A percentile compares a stretch with the other conserved stretches of the same genome.
Evolutionary conservation across 2,797 vertebrate species (phyloP).

Genomic region (Astyanax mexicanus): DNA sequence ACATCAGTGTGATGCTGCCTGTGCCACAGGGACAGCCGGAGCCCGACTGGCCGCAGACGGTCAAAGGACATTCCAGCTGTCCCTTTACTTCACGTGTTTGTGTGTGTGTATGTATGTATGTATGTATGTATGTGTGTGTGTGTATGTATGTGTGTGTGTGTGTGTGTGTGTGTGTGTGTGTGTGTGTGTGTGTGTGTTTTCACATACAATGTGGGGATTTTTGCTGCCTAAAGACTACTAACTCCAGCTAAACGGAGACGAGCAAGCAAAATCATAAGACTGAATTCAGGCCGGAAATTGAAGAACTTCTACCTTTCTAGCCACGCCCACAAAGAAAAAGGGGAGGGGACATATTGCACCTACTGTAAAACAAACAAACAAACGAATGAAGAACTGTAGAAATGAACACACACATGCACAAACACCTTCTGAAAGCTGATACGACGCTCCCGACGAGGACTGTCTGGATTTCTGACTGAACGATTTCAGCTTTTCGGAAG

Average conservation of each 20-base stretch:
- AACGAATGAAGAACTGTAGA: neutral
- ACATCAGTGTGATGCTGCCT: conserved; percentile 2
- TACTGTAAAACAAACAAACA: neutral
- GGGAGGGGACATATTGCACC: neutral
- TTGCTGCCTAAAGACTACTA: neutral
- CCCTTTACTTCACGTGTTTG: neutral
- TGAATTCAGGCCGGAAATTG: too few relatives aligned
- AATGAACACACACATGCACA: neutral
- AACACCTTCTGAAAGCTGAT: conserved; percentile 2
- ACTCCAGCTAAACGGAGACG: neutral
- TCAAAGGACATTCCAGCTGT: neutral
- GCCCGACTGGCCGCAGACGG: neutral
- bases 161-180: neutral
- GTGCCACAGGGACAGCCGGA: neutral
- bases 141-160: neutral
- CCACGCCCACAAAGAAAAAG: neutral
- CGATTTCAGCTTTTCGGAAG: neutral
- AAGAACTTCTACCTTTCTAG: neutral
- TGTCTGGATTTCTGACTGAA: too few relatives aligned
- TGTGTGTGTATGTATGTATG: neutral
- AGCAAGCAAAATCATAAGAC: neutral
- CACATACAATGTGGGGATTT: neutral
- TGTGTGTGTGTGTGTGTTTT: neutral
- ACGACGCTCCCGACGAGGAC: neutral
- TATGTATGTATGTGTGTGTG: neutral